Evolutionary conservation across 2,888 invertebrate species (phyloP), one percentile per base, ranked within the genome.

Genomic region (Ichneumon xanthorius): DNA sequence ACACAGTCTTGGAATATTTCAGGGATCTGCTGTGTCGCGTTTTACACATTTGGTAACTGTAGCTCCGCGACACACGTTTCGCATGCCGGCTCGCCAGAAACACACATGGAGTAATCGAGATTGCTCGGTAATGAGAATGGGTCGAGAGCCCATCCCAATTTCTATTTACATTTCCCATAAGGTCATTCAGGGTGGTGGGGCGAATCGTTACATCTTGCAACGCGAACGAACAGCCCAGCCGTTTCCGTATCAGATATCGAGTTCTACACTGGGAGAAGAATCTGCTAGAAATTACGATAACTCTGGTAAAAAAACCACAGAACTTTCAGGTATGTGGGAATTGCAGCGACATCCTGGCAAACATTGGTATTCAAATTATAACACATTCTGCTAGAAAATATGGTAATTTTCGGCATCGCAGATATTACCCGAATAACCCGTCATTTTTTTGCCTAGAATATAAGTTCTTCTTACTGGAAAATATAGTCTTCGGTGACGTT

Each of bases 81-180:
- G 50, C 65, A 45, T 63, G 19, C 4, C 61, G 48, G 9, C 33
- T n/a, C 22, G 37, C 22, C 33, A 6, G 2, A 37, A 2, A 16
- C n/a, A 67, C 16, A 19, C 68, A 30, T 11, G 19, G 40, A 45
- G 30, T 68, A 75, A 70, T 50, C 45, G 53, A 55, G 45, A 40
- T 61, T 53, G 37, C 45, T 37, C 63, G 61, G 33, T 61, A 77
- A 80, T 50, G 77, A 61, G 71, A 58, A 55, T 48, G 53, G 30
- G 48, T 61, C 37, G 14, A n/a, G 48, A 58, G 65, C 75, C 65
- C 48, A 61, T 77, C 76, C 76, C 63, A 67, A 84, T 84, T 84
- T 77, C 80, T 72, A 80, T 80, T 76, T 63, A 76, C 80, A 80
- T 67, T 77, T 84, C 71, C 55, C 76, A 45, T 19, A 22, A 26